Percentiles rank a stretch among this genome's conserved stretches.
phyloP scores from a whole-genome alignment of 2,797 vertebrate species.

The Channallabes apus region DNA sequence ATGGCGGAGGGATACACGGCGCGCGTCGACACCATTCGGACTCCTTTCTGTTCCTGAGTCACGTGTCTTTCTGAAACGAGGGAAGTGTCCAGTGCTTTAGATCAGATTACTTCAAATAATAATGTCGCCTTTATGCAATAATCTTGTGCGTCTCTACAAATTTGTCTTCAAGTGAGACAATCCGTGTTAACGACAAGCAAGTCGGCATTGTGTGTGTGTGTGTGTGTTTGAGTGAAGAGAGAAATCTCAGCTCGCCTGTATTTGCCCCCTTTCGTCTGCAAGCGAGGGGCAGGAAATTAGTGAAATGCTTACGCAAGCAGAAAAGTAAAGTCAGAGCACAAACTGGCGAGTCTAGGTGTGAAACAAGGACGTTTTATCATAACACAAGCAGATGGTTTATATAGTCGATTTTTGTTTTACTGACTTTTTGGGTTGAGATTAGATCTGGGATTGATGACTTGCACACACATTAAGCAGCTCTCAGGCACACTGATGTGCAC shows the following conservation, averaged over 20 bases:
- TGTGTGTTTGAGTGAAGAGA: not conserved
- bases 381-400: not conserved
- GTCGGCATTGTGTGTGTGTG: too few relatives aligned
- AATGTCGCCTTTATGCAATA: conserved; percentile 31
- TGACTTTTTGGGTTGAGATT: not conserved
- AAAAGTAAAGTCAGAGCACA: conserved; percentile 52
- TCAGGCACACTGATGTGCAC: conserved; percentile 24
- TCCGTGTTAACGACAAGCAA: not conserved
- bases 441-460: not conserved
- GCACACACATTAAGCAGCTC: not conserved
- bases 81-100: conserved; percentile 65
- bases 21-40: conserved; percentile 35
- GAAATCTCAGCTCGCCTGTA: conserved; percentile 41
- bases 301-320: conserved; percentile 63
- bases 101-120: conserved; percentile 52
- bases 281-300: conserved; percentile 56
- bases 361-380: not conserved
- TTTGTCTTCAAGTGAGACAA: not conserved
- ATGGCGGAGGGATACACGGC: conserved; percentile 57
- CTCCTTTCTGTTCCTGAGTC: conserved; percentile 65
- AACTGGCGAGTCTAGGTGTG: not conserved
- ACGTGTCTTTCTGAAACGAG: conserved; percentile 65
- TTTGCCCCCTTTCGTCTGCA: conserved; percentile 40
- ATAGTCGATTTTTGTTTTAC: not conserved
- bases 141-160: not conserved